Evolutionary conservation across 2,888 invertebrate genomes (phyloP), one percentile per base, ranked within the genome.

Genomic region (Lasius platythorax): DNA sequence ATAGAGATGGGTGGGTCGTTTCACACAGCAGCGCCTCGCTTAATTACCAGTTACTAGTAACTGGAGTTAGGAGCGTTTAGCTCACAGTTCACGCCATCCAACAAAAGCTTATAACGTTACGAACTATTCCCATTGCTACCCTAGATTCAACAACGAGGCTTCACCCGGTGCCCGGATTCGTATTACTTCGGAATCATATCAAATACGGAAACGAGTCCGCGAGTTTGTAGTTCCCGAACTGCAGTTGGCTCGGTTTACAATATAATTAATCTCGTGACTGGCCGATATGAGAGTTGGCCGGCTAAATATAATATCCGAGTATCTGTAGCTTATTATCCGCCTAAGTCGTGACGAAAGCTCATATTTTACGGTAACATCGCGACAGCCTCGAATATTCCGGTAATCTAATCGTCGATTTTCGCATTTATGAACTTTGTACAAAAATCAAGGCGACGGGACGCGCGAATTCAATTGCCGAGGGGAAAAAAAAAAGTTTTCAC

Each of bases 11-110:
- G 82, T 85, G 88, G 90, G 88, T 93, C 92, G 92, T 93, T 93
- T 93, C 92, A 93, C 93, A 93, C 93, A 91, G 93, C 92, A 91
- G 91, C 93, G 92, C 93, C 92, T 93, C 91, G 92, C 90, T 93
- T 93, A 93, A 93, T 93, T 93, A 93, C 93, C 91, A 93, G 93
- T 92, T 93, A 92, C 93, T 91, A 91, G 93, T 92, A 92, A 91
- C 93, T 87, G 87, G 92, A 93, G 93, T 93, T 93, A 88, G 92
- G 87, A 93, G 90, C 92, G 92, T 93, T 93, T 93, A 93, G 91
- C 92, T 92, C 90, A 91, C 92, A 89, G 89, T 91, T 92, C 90
- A 87, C 91, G 86, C 89, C 88, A 89, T 89, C 88, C 90, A 87
- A 87, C 91, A 90, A 87, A 89, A 91, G 91, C 92, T 92, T 88